Base-by-base conservation (phyloP, 2,888 invertebrate species). In the Rhodophaea formosa region DNA sequence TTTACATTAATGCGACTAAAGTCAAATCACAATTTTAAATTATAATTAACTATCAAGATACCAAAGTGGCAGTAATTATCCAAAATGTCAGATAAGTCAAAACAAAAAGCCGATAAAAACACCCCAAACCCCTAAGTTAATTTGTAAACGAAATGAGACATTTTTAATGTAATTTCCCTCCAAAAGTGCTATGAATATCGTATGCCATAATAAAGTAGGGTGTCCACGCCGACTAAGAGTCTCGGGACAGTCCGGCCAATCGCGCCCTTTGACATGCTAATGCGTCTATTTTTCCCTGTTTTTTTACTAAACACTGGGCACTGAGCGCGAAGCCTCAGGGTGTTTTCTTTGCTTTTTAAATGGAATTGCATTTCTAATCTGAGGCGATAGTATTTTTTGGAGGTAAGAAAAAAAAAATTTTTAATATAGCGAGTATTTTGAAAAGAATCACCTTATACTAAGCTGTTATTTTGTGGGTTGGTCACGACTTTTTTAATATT, bases 201-300 rank as follows among this genome's bases (percentile, higher is more conserved):
- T 69, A 70, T 67, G 55, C 59, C 43, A 62, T 61, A 53, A 59
- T 64, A 62, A 65, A 62, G 61, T 73, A 70, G 74, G 75, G 75
- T 66, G 72, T 65, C 75, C 71, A 72, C 59, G 63, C 63, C 39
- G 59, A 59, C 59, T 62, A 65, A 68, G 29, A 49, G 67, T 63
- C 66, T 67, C 65, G 65, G 67, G 71, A 74, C 72, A 59, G 74
- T 66, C 71, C 68, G 59, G 63, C 65, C 74, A 65, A 74, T 74
- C 63, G 62, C 59, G 63, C 70, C 78, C 84, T 86, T 86, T 86
- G 86, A 86, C 74, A 85, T 86, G 85, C 71, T 82, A 85, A 86
- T 86, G 67, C 63, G 62, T 61, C 71, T 79, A 77, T 77, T 72
- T 73, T 74, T 72, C 69, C 70, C 67, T 62, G 56, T 52, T 69